phyloP scores from a whole-genome alignment of 2,888 invertebrate genomes.

The Cloeon dipterum region DNA sequence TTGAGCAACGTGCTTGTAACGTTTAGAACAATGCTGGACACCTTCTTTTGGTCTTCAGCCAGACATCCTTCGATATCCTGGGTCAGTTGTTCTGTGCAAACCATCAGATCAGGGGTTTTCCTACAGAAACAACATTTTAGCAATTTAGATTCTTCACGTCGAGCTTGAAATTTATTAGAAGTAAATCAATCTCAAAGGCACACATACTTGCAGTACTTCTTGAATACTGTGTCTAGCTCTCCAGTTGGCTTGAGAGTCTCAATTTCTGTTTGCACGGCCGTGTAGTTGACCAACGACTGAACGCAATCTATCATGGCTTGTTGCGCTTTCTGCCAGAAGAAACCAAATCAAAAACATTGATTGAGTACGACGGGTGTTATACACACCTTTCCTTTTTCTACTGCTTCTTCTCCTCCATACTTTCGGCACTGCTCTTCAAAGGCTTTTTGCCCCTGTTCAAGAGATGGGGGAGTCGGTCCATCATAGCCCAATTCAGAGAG shows the following conservation, averaged over 20 bases:
- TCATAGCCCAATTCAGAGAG: neutral
- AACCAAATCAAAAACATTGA: neutral
- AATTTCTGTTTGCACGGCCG: constrained; percentile 35
- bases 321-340: constrained; percentile 19
- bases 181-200: neutral
- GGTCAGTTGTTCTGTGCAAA: constrained; percentile 34
- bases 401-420: constrained; percentile 32
- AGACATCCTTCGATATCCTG: constrained; percentile 36
- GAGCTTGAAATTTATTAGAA: too few relatives aligned
- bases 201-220: constrained; percentile 33
- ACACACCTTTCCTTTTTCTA: constrained; percentile 16
- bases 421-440: constrained; percentile 40
- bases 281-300: constrained; percentile 29
- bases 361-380: neutral
- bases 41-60: constrained; percentile 31
- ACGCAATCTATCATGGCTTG: constrained; percentile 28
- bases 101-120: constrained; percentile 30
- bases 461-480: constrained; percentile 10
- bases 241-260: constrained; percentile 43
- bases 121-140: constrained; percentile 22
- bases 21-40: constrained; percentile 34
- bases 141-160: too few relatives aligned
- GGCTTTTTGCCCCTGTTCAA: constrained; percentile 25
- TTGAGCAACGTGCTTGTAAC: constrained; percentile 42
- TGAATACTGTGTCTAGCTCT: constrained; percentile 42